phyloP scores from a whole-genome alignment of 2,113 vertebrate genomes.

The Oreochromis niloticus region DNA sequence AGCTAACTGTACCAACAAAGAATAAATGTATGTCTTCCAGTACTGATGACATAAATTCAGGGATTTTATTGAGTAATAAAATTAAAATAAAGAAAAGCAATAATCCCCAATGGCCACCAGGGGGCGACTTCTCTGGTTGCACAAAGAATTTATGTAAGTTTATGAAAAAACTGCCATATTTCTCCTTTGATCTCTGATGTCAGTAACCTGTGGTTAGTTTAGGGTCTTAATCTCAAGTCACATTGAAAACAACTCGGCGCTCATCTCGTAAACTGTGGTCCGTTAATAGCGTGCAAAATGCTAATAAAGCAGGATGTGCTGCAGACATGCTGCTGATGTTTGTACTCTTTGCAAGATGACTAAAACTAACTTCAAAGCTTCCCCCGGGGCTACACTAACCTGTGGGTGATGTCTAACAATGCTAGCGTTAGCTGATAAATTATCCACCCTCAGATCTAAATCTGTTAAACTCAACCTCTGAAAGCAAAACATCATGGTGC shows the following conservation, averaged over 20 bases:
- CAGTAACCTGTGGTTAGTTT: rapidly evolving
- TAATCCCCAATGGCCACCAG: not conserved
- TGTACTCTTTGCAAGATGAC: not conserved
- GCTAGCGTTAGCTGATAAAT: not conserved
- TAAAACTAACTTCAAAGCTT: rapidly evolving
- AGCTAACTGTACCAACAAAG: not conserved
- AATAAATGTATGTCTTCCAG: not conserved
- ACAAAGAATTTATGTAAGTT: not conserved
- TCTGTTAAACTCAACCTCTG: not conserved
- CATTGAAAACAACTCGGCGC: rapidly evolving
- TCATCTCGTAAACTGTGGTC: rapidly evolving
- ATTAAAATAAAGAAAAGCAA: not conserved
- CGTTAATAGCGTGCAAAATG: not conserved
- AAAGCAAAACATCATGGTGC: not conserved
- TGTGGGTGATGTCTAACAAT: not conserved
- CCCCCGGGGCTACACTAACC: not conserved
- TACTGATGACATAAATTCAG: not conserved
- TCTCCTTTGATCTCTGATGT: not conserved
- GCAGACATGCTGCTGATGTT: not conserved
- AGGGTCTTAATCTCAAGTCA: not conserved
- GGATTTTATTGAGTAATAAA: not conserved
- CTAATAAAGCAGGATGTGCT: not conserved
- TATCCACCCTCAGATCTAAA: not conserved
- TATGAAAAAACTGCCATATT: not conserved
- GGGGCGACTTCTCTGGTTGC: not conserved